Evolutionary conservation across 2,797 vertebrate genomes (phyloP).

Genomic region (Neolamprologus multifasciatus): DNA sequence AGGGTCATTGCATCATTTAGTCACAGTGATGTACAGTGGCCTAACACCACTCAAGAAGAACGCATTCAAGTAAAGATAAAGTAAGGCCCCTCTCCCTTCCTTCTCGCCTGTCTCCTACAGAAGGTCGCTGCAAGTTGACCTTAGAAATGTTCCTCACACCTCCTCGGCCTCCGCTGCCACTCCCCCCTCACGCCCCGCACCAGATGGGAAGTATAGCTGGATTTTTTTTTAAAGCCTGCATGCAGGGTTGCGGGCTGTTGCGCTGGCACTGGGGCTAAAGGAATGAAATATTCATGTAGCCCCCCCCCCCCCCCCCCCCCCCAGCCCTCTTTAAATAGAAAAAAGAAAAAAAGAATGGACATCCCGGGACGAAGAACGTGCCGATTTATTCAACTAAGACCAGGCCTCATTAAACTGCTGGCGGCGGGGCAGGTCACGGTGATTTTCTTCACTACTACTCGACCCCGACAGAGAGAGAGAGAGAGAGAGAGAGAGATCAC

Average conservation of each 20-base stretch:
- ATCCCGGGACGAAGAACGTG: slow-evolving; percentile 77
- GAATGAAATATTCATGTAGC: slow-evolving; percentile 83
- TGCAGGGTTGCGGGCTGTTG: slow-evolving; percentile 82
- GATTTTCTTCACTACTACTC: slow-evolving; percentile 72
- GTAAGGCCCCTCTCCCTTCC: neutral
- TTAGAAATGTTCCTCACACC: slow-evolving; percentile 74
- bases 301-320: neutral
- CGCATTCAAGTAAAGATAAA: neutral
- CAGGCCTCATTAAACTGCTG: slow-evolving; percentile 80
- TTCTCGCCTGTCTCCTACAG: neutral
- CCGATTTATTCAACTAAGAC: slow-evolving; percentile 76
- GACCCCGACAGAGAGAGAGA: slow-evolving; percentile 20
- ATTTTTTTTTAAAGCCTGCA: slow-evolving; percentile 60
- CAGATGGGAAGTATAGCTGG: slow-evolving; percentile 80
- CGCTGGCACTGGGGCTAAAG: slow-evolving; percentile 73
- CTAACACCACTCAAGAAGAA: neutral
- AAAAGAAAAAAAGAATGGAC: slow-evolving; percentile 70
- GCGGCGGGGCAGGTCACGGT: slow-evolving; percentile 74
- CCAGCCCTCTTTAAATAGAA: neutral
- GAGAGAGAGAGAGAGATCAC: neutral
- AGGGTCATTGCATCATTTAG: neutral
- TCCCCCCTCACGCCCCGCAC: slow-evolving; percentile 62
- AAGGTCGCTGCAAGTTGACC: slow-evolving; percentile 68
- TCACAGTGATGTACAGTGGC: neutral
- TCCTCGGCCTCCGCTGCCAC: slow-evolving; percentile 51